Base-by-base conservation (phyloP, 1,140 invertebrate genomes). In the Stratiolaelaps scimitus region DNA sequence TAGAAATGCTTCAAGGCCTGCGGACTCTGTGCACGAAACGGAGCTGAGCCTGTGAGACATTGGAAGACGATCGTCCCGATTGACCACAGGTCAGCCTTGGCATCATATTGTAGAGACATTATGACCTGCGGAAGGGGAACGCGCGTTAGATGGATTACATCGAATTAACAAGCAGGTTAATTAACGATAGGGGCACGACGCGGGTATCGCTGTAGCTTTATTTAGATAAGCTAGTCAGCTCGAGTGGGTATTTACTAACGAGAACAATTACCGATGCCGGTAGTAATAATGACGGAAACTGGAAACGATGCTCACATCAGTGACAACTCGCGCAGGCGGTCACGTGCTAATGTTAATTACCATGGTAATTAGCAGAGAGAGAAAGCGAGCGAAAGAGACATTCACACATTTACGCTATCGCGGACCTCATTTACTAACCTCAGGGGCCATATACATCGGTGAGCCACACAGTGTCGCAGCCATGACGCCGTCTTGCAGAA, bases 111-210 rank as follows among this genome's bases (percentile, higher is more conserved):
- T 60, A 94, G 78, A 1, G 93, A 97, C 94, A 98, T 98, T 70
- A 99, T 98, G 43, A 99, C 95, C 83, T 99, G 94, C 0, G 94
- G 93, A 34, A 93, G n/a, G n/a, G n/a, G n/a, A n/a, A n/a, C n/a
- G n/a, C n/a, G n/a, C n/a, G n/a, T n/a, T n/a, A n/a, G n/a, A n/a
- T n/a, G n/a, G n/a, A n/a, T n/a, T n/a, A n/a, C n/a, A n/a, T n/a
- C n/a, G n/a, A n/a, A n/a, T n/a, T n/a, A n/a, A n/a, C n/a, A n/a
- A n/a, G n/a, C n/a, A n/a, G n/a, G n/a, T n/a, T n/a, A n/a, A n/a
- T n/a, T n/a, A n/a, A n/a, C n/a, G n/a, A n/a, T n/a, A n/a, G n/a
- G n/a, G n/a, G n/a, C n/a, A n/a, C n/a, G n/a, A n/a, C n/a, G n/a
- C n/a, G n/a, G n/a, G n/a, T n/a, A n/a, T n/a, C n/a, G n/a, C n/a